Evolutionary conservation across 2,113 vertebrate species (phyloP).

Genomic region (Phalacrocorax brasilianus): DNA sequence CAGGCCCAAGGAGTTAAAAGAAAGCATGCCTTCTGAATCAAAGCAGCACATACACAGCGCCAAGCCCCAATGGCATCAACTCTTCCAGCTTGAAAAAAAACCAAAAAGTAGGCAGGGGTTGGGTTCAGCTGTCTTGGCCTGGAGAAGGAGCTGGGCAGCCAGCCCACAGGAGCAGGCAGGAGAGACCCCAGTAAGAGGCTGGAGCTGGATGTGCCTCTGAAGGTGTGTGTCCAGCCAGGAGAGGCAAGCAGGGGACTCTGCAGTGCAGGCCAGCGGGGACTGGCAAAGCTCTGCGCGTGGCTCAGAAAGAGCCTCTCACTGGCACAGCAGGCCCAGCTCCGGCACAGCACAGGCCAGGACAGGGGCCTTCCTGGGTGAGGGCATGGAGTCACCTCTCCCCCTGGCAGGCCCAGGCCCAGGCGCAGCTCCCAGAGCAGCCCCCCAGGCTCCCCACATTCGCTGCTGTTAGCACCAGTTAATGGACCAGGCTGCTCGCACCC

Average conservation of each 20-base stretch:
- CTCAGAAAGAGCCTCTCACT: background rate
- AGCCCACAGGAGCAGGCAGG: accelerated
- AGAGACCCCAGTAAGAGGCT: no score
- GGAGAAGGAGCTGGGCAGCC: background rate
- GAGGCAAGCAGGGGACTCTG: no score
- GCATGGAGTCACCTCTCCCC: background rate
- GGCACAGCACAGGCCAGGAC: background rate
- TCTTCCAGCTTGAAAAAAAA: background rate
- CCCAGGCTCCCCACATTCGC: background rate
- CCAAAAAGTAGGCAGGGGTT: background rate
- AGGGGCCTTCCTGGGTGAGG: accelerated
- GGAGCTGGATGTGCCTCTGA: no score
- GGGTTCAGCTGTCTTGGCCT: background rate
- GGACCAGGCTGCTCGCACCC: accelerated
- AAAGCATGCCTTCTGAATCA: background rate
- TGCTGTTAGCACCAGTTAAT: accelerated
- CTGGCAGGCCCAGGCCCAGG: no score
- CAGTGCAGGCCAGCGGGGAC: background rate
- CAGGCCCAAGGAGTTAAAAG: background rate
- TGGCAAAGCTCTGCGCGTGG: accelerated
- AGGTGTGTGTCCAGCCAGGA: background rate
- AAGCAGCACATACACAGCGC: background rate
- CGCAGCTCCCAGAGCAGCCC: background rate
- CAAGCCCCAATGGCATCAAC: background rate
- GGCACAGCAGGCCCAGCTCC: no score